Evolutionary conservation across 2,888 invertebrate species (phyloP), one percentile per base, ranked within the genome.

Genomic region (Habroteleia sp.): DNA sequence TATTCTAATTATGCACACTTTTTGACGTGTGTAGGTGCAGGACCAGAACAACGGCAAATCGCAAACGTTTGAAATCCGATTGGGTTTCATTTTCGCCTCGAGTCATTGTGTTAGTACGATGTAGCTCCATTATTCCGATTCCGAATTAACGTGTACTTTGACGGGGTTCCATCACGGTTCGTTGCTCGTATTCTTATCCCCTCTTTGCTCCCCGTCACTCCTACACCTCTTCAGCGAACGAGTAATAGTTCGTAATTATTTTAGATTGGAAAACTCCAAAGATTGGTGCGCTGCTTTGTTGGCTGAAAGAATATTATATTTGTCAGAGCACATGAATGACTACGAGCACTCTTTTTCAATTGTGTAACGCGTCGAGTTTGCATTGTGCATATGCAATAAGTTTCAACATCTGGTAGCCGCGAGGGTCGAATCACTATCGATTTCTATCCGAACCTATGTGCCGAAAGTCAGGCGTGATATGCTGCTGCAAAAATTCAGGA

Each of bases 61-160:
- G 16, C 16, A 5, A 16, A 14, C 7, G 37, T 37, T 37, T 37
- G 37, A 37, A 37, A 37, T 37, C 37, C 37, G 37, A 37, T 37
- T 37, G 37, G 41, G 20, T 41, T 41, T 41, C 20, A 41, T 41
- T 41, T 6, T 3, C 14, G 37, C 37, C 14, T 5, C 7, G 1
- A 13, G 16, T 6, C 16, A 37, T 37, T 37, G 37, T 37, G 16
- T 16, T 1, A n/a, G 16, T 16, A 16, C 16, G 16, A 14, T 7
- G 37, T n/a, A 13, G 37, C 14, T 16, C 37, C 37, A 37, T 37
- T 37, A 37, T 37, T 37, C 16, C 37, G 37, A 3, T 16, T 5
- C 37, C 37, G 16, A 37, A 37, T 37, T 16, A 37, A 37, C 37
- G 37, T 37, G 37, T 37, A 37, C 37, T 37, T 37, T 37, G 37